Evolutionary conservation across 2,888 invertebrate genomes (phyloP).

Genomic region (Morpho deidamia): DNA sequence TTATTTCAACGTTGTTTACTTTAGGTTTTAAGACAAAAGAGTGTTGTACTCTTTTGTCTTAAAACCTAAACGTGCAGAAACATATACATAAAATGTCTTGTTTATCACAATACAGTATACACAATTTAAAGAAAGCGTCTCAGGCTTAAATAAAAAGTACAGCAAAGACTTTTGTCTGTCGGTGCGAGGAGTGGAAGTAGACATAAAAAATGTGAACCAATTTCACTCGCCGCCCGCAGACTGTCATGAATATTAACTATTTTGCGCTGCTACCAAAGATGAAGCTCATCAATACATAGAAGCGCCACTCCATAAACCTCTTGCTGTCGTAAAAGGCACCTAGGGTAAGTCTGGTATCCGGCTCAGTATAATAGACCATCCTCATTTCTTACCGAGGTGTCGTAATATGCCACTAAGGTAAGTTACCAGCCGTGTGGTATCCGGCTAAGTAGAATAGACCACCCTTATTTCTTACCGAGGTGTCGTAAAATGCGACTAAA

Average conservation of each 20-base stretch:
- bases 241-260: constrained; percentile 73
- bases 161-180: constrained; percentile 42
- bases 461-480: no score
- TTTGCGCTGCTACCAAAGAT: constrained; percentile 49
- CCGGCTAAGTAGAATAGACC: no score
- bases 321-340: no score
- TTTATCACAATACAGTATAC: constrained; percentile 9
- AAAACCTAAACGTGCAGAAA: not conserved
- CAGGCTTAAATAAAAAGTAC: constrained; percentile 53
- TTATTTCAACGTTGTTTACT: not conserved
- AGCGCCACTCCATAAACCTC: not conserved
- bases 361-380: no score
- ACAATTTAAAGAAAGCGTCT: constrained; percentile 36
- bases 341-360: no score
- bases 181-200: constrained; percentile 36
- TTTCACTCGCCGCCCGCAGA: constrained; percentile 64
- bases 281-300: constrained; percentile 23
- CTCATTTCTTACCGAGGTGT: no score
- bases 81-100: constrained; percentile 11
- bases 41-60: no score
- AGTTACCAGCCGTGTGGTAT: no score
- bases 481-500: no score
- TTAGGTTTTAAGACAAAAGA: not conserved
- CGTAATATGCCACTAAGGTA: no score
- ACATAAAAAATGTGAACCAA: constrained; percentile 72